These are phyloP conservation scores for Lochmaea crataegi DNA, from an alignment of 2,888 invertebrate species.

Conservation along the genomic window DNA sequence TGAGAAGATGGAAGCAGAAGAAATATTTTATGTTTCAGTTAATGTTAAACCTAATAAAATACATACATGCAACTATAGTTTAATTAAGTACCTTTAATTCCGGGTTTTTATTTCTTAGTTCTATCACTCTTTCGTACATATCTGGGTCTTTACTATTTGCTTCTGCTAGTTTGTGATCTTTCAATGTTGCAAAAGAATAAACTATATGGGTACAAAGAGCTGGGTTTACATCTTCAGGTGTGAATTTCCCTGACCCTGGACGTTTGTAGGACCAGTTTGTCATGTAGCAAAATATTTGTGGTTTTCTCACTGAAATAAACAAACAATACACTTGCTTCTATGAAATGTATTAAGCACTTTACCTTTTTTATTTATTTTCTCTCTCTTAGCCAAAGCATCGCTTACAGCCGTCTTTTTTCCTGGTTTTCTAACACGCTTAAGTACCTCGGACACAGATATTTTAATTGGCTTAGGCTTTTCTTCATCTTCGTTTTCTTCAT, in stretches of 20 bases:
- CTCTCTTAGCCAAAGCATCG: conserved; percentile 52
- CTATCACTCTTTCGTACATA: conserved; percentile 87
- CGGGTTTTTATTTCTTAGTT: conserved; percentile 87
- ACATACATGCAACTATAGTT: not conserved
- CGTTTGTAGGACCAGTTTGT: conserved; percentile 97
- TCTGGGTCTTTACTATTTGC: conserved; percentile 85
- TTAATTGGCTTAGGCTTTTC: conserved; percentile 82
- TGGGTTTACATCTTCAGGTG: conserved; percentile 89
- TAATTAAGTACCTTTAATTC: conserved; percentile 76
- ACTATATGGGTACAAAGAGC: conserved; percentile 93
- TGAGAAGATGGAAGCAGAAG: too few relatives aligned
- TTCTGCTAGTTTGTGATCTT: conserved; percentile 85
- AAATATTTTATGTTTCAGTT: too few relatives aligned
- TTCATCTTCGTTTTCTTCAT: conserved; percentile 60
- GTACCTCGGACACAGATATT: conserved; percentile 79
- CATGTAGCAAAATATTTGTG: conserved; percentile 93
- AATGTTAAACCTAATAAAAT: too few relatives aligned
- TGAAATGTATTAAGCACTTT: conserved; percentile 56
- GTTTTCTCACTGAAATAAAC: conserved; percentile 76
- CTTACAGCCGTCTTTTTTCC: conserved; percentile 66
- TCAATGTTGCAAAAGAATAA: conserved; percentile 93
- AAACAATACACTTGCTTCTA: not conserved
- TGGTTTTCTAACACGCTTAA: conserved; percentile 78
- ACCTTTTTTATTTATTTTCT: conserved; percentile 72
- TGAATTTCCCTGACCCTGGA: conserved; percentile 88